phyloP scores from a whole-genome alignment of 2,888 invertebrate species.

The Tenthredo notha region DNA sequence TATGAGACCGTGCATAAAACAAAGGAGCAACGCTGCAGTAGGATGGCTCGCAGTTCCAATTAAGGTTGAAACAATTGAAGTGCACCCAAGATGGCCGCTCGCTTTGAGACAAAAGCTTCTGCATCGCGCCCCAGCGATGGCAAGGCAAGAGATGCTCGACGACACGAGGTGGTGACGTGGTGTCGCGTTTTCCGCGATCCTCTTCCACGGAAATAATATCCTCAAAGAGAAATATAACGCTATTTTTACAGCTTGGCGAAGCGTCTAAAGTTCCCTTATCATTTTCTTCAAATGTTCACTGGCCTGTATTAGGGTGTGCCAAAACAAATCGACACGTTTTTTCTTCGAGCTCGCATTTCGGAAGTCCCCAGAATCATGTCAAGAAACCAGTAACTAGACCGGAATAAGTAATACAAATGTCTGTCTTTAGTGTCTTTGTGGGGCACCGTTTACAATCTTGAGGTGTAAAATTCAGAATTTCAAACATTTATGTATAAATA shows the following conservation, averaged over 20 bases:
- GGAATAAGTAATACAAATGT: too few species aligned
- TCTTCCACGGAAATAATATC: constrained; percentile 37
- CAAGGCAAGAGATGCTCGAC: constrained; percentile 45
- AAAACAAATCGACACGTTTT: neutral
- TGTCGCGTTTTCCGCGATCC: constrained; percentile 3
- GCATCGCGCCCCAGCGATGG: constrained; percentile 28
- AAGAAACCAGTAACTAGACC: too few species aligned
- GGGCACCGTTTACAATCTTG: too few species aligned
- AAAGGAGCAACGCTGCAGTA: constrained; percentile 55
- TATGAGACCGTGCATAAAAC: constrained; percentile 58
- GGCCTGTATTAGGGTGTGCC: neutral
- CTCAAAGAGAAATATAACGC: constrained; percentile 20
- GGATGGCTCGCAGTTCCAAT: constrained; percentile 66
- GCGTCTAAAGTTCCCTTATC: neutral
- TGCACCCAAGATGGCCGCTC: constrained; percentile 67
- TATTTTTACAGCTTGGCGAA: neutral
- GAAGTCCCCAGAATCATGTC: neutral
- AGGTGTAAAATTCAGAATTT: neutral
- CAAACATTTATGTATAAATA: neutral
- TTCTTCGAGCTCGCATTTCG: neutral
- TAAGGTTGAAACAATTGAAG: constrained; percentile 69
- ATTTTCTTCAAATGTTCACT: neutral
- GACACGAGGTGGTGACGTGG: constrained; percentile 31
- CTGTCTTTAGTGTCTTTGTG: too few species aligned
- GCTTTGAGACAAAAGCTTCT: constrained; percentile 51